Percentiles rank a stretch among this genome's conserved stretches.
Conservation (phyloP, 2,888 invertebrate genomes). For the Cataglyphis altisquamis region DNA sequence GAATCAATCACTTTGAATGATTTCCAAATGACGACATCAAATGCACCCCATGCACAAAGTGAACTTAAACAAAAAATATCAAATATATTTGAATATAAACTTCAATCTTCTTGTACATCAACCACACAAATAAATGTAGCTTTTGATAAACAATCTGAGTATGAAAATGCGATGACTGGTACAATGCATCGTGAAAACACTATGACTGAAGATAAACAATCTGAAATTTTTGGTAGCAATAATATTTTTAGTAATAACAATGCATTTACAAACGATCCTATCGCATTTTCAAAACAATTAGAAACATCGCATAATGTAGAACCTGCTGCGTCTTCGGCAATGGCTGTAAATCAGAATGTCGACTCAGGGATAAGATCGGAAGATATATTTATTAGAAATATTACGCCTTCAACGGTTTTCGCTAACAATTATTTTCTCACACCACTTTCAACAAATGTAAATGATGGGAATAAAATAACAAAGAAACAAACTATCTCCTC, state of each 20-base stretch:
- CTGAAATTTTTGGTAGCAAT: not conserved
- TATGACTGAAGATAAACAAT: not conserved
- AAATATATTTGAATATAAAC: not conserved
- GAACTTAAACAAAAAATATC: not conserved
- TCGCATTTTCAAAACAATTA: constrained; percentile 48
- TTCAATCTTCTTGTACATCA: not conserved
- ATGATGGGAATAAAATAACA: not conserved
- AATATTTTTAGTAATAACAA: constrained; percentile 1
- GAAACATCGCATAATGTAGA: constrained; percentile 22
- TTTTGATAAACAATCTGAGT: not conserved
- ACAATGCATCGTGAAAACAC: not conserved
- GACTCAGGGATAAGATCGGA: constrained; percentile 64
- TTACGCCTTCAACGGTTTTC: constrained; percentile 50
- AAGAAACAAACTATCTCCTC: not conserved
- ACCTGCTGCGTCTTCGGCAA: constrained; percentile 58
- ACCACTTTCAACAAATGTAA: constrained; percentile 10
- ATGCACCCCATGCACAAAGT: no score
- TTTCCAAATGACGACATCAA: not conserved
- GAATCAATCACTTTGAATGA: not conserved
- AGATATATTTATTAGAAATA: constrained; percentile 66
- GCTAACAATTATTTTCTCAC: constrained; percentile 28
- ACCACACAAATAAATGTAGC: not conserved
- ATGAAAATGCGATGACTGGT: not conserved
- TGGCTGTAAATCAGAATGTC: constrained; percentile 67
- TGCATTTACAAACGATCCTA: not conserved